Percentiles rank a stretch among this genome's conserved stretches.
phyloP scores from a whole-genome alignment of 2,797 vertebrate species.

The Sarcophilus harrisii region DNA sequence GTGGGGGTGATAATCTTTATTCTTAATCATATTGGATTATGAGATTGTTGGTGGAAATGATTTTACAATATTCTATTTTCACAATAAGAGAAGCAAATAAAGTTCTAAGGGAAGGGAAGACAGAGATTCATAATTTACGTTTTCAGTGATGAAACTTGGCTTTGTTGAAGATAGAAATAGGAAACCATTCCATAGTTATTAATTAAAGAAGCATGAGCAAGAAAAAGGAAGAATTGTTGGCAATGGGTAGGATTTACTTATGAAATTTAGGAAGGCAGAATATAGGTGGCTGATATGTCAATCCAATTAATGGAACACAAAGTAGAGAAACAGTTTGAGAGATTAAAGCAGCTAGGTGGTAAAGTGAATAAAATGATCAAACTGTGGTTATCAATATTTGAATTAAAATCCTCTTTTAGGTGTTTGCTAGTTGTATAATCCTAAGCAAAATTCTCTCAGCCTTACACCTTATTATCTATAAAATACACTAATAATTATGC shows the following conservation, averaged over 20 bases:
- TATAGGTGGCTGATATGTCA: not conserved
- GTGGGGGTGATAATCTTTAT: not conserved
- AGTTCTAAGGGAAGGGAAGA: not conserved
- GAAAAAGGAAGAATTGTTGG: not conserved
- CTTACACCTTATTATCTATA: not conserved
- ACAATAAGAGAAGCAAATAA: not conserved
- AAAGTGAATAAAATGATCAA: not conserved
- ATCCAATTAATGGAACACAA: not conserved
- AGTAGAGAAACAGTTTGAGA: not conserved
- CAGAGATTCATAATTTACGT: not conserved
- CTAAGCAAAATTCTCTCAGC: not conserved
- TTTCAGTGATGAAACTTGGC: not conserved
- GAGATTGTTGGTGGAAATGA: not conserved
- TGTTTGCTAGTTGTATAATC: not conserved
- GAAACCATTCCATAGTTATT: not conserved
- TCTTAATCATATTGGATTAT: not conserved
- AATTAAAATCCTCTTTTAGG: not conserved
- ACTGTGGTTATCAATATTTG: not conserved
- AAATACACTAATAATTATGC: not conserved
- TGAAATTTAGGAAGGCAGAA: not conserved
- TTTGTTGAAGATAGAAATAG: not conserved
- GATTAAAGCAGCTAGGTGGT: not conserved
- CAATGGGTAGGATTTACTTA: not conserved
- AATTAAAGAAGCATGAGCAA: too few species aligned
- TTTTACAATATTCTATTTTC: not conserved